Percentiles rank a stretch among this genome's conserved stretches.
These are phyloP conservation scores for Protodeltote pygarga DNA, from an alignment of 2,888 invertebrate species.

Conservation along the genomic window DNA sequence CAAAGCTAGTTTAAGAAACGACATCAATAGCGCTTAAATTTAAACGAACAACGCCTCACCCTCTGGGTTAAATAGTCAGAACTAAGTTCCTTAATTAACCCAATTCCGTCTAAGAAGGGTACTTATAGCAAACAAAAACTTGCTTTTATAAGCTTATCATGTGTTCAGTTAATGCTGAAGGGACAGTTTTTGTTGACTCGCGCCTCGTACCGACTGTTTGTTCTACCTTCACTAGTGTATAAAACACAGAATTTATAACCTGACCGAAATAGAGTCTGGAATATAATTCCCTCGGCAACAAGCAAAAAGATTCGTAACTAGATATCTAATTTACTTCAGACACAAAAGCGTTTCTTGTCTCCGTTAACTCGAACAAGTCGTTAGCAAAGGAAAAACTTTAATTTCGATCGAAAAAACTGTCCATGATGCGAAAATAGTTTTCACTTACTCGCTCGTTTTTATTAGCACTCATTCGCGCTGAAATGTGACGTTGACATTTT, in stretches of 20 bases:
- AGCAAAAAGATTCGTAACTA: slow-evolving; percentile 54
- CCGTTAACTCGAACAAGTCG: slow-evolving; percentile 58
- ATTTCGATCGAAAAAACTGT: slow-evolving; percentile 59
- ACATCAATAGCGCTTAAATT: too few species aligned
- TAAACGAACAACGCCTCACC: too few species aligned
- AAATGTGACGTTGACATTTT: slow-evolving; percentile 49
- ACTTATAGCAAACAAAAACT: slow-evolving; percentile 4
- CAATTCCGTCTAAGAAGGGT: neutral
- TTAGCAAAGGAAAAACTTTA: slow-evolving; percentile 63
- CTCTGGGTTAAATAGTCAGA: too few species aligned
- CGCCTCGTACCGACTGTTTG: slow-evolving; percentile 22
- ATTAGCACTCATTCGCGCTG: slow-evolving; percentile 48
- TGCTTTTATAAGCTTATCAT: slow-evolving; percentile 11
- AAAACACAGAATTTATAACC: slow-evolving; percentile 40
- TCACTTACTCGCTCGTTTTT: slow-evolving; percentile 55
- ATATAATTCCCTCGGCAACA: slow-evolving; percentile 36
- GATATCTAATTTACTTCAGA: slow-evolving; percentile 57
- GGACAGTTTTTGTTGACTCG: slow-evolving; percentile 23
- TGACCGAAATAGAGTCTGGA: slow-evolving; percentile 29
- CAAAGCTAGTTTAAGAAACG: too few species aligned
- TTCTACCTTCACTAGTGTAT: slow-evolving; percentile 17
- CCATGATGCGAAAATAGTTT: slow-evolving; percentile 58
- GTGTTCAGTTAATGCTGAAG: slow-evolving; percentile 1
- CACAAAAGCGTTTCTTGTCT: slow-evolving; percentile 58
- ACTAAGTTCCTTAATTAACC: neutral